Evolutionary conservation across 2,113 vertebrate genomes (phyloP), one percentile per base, ranked within the genome.

Genomic region (Craseonycteris thonglongyai): DNA sequence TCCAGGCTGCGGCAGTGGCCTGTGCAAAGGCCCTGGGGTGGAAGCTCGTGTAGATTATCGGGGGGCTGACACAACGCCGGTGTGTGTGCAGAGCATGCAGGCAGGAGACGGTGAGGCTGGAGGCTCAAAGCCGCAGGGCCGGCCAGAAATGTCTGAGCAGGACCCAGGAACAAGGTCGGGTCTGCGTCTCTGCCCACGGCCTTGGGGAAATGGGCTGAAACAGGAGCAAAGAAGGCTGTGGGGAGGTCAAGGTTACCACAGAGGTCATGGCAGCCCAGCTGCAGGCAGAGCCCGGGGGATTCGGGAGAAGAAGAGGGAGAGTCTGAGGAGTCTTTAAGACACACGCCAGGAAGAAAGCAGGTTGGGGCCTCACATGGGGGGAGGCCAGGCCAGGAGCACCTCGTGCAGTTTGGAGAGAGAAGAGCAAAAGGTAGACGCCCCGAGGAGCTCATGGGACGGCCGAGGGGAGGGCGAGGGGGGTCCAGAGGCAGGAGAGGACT

Each of bases 301-400:
- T 7, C 18, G 22, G 18, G 10, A 9, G 18, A 40, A 59, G 33
- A 40, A 7, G 47, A 11, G 0, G 12, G 15, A 0, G 15, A 82
- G 33, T 40, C 19, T 38, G 42, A 63, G 22, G 22, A 38, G 33
- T 28, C 28, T 16, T 1, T 28, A 28, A n/a, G 47, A 83, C 21
- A 83, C 21, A 83, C 9, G n/a, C 26, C 2, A 8, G 56, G 47
- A 75, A 88, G 59, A 91, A 91, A 47, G 1, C 4, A 33, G 72
- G 33, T 88, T 38, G 0, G 30, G 38, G 26, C 28, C 51, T 42
- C 22, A 42, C 28, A 11, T 5, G 42, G 10, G 54, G 40, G 16
- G 7, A 16, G n/a, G 12, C 56, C 1, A 4, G 42, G 61, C 14
- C 58, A 33, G 40, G 12, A 76, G n/a, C 24, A 38, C 66, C 6